These are phyloP conservation scores for Drosophila paranaensis DNA, from an alignment of 2,888 invertebrate genomes.

Conservation along the genomic window DNA sequence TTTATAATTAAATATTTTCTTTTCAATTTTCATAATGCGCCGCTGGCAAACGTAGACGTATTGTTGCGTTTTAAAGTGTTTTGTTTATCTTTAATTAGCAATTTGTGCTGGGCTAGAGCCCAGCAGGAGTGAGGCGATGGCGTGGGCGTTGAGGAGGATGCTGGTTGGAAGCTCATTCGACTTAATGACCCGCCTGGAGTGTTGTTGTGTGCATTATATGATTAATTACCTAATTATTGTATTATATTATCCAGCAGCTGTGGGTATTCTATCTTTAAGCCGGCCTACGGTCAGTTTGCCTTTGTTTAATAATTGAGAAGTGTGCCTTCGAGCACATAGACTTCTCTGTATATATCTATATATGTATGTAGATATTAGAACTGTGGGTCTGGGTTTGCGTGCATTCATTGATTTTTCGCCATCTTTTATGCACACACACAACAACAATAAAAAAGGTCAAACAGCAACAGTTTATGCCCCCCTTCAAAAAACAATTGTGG, in stretches of 20 bases:
- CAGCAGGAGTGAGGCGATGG: background rate
- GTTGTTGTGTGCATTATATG: conserved; percentile 50
- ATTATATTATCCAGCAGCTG: conserved; percentile 57
- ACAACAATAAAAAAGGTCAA: conserved; percentile 35
- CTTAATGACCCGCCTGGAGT: conserved; percentile 59
- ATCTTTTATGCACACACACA: conserved; percentile 3
- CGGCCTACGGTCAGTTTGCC: conserved; percentile 43
- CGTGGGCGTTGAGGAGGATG: background rate
- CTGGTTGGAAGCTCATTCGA: conserved; percentile 19
- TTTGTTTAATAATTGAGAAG: conserved; percentile 58
- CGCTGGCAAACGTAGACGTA: conserved; percentile 18
- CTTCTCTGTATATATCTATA: background rate
- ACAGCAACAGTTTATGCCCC: conserved; percentile 48
- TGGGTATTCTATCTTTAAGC: conserved; percentile 45
- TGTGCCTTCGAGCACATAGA: background rate
- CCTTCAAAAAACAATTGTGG: conserved; percentile 34
- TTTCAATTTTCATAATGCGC: conserved; percentile 54
- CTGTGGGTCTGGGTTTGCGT: background rate
- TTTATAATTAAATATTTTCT: conserved; percentile 69
- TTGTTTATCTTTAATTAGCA: conserved; percentile 72
- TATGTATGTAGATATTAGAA: conserved; percentile 1
- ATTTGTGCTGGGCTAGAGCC: conserved; percentile 34
- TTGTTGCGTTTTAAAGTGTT: conserved; percentile 59
- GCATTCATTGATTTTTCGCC: conserved; percentile 40
- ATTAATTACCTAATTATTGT: conserved; percentile 74